phyloP scores from a whole-genome alignment of 2,797 vertebrate genomes.

The Enteromius unitaeniatus region DNA sequence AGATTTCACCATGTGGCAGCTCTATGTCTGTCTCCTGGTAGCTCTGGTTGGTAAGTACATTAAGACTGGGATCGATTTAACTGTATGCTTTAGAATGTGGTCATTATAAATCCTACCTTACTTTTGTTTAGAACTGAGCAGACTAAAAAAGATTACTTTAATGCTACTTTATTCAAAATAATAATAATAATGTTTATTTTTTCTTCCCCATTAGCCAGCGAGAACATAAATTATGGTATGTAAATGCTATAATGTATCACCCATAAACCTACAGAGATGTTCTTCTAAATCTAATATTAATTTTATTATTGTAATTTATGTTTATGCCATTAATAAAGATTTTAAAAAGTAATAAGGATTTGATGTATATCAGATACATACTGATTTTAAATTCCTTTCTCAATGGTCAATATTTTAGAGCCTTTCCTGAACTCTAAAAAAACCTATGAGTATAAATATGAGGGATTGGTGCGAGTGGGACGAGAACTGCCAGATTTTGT shows the following conservation, averaged over 20 bases:
- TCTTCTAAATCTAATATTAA: background rate
- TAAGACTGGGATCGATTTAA: background rate
- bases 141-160: background rate
- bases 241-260: conserved; percentile 25
- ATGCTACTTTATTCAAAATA: background rate
- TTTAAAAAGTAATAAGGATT: background rate
- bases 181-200: conserved; percentile 28
- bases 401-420: conserved; percentile 65
- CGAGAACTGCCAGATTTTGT: conserved; percentile 75
- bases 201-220: conserved; percentile 66
- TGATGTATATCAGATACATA: background rate
- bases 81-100: background rate
- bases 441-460: conserved; percentile 80
- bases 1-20: conserved; percentile 68
- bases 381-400: background rate
- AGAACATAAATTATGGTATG: conserved; percentile 76
- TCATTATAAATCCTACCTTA: background rate
- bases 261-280: background rate
- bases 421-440: conserved; percentile 72
- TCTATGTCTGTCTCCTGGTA: conserved; percentile 75
- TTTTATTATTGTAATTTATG: background rate
- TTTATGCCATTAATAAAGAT: background rate
- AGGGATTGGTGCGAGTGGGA: conserved; percentile 73
- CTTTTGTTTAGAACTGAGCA: background rate
- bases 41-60: conserved; percentile 74